Conservation (phyloP, 2,113 vertebrate genomes). For the Oenanthe melanoleuca region DNA sequence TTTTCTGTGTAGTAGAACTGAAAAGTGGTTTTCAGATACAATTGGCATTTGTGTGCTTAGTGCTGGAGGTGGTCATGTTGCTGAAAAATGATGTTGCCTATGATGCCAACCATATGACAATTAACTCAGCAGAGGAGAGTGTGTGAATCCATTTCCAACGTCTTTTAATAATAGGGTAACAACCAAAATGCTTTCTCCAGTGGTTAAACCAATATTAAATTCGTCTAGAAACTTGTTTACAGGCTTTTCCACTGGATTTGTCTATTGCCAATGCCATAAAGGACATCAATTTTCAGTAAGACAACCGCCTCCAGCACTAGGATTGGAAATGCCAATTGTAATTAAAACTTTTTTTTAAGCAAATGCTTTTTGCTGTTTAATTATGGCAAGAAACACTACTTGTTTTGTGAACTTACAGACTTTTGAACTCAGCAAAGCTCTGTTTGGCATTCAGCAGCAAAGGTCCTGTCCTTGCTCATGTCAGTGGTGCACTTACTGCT, state of each 20-base stretch:
- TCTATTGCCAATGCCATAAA: constrained; percentile 51
- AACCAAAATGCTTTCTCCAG: constrained; percentile 58
- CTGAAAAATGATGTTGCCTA: constrained; percentile 40
- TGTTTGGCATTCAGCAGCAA: constrained; percentile 7
- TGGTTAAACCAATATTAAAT: constrained; percentile 57
- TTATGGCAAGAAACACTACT: constrained; percentile 23
- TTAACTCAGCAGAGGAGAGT: constrained; percentile 30
- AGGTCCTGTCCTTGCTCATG: constrained; percentile 30
- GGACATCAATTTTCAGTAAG: constrained; percentile 63
- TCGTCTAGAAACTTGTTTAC: constrained; percentile 38
- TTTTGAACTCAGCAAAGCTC: constrained; percentile 55
- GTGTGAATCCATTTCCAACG: constrained; percentile 50
- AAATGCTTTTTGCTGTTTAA: constrained; percentile 46
- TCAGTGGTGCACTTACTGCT: constrained; percentile 19
- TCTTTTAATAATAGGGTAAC: constrained; percentile 53
- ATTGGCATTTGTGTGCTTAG: neutral
- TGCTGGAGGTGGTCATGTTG: constrained; percentile 16
- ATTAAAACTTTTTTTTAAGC: constrained; percentile 60
- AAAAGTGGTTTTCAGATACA: neutral
- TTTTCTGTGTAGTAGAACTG: neutral
- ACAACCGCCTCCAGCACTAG: constrained; percentile 49
- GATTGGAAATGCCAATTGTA: constrained; percentile 63
- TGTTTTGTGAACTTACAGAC: constrained; percentile 48
- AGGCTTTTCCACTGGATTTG: constrained; percentile 41
- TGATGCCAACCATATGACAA: constrained; percentile 44